Evolutionary conservation across 1,140 invertebrate species (phyloP).

Genomic region (Ceratina japonica): DNA sequence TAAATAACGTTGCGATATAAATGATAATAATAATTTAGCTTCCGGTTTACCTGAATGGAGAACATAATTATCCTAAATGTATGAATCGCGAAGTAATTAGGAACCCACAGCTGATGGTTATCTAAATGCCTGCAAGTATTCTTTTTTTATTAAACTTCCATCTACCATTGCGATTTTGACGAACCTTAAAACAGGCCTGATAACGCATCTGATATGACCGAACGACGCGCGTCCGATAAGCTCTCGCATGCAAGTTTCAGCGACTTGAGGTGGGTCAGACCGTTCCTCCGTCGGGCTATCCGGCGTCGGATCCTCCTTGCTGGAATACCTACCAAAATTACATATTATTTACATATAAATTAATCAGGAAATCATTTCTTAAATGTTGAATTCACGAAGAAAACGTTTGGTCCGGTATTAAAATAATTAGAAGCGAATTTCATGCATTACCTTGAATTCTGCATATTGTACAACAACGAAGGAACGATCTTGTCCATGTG

Average conservation of each 20-base stretch:
- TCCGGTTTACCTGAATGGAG: conserved; percentile 91
- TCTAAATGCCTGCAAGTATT: conserved; percentile 91
- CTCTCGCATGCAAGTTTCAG: conserved; percentile 96
- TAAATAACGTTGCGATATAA: background rate
- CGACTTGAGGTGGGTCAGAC: conserved; percentile 88
- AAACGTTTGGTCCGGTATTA: too few species aligned
- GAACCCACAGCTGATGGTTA: conserved; percentile 96
- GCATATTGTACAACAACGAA: conserved; percentile 98
- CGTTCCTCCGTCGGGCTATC: conserved; percentile 82
- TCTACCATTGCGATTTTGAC: background rate
- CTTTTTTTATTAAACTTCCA: conserved; percentile 16
- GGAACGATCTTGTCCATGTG: conserved; percentile 99
- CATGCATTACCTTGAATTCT: conserved; percentile 86
- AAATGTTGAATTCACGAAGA: too few species aligned
- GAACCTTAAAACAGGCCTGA: conserved; percentile 92
- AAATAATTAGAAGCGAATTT: too few species aligned
- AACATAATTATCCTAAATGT: conserved; percentile 99
- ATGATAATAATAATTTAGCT: conserved; percentile 15
- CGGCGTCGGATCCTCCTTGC: conserved; percentile 77
- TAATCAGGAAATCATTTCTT: too few species aligned
- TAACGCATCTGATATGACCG: conserved; percentile 93
- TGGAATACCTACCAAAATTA: conserved; percentile 67
- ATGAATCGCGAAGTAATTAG: conserved; percentile 97
- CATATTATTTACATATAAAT: too few species aligned
- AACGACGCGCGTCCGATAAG: conserved; percentile 96